Percentiles rank a stretch among this genome's conserved stretches.
phyloP scores from a whole-genome alignment of 2,888 invertebrate genomes.

The Volucella inflata region DNA sequence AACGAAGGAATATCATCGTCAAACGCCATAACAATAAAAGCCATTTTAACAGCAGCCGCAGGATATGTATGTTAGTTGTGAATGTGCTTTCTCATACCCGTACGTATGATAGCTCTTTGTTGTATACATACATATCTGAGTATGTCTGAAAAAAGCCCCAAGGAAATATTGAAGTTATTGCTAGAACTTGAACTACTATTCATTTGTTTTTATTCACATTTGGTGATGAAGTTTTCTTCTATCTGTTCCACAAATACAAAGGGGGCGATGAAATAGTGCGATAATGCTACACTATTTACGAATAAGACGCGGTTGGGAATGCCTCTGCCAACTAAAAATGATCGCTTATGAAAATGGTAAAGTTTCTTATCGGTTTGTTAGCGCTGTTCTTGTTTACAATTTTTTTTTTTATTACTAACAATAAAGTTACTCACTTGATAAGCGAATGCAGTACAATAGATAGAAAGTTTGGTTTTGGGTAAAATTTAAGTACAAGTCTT shows the following conservation, averaged over 20 bases:
- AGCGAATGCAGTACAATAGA: not conserved
- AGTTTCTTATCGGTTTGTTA: constrained; percentile 66
- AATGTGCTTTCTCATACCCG: constrained; percentile 36
- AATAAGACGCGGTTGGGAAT: constrained; percentile 21
- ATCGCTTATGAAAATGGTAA: constrained; percentile 73
- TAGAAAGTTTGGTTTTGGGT: not conserved
- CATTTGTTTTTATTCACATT: constrained; percentile 74
- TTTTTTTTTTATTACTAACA: constrained; percentile 61
- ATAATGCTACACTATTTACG: constrained; percentile 50
- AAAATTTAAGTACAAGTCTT: not conserved
- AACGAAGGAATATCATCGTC: constrained; percentile 74
- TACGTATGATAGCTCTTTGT: too few relatives aligned
- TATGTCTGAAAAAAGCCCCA: constrained; percentile 49
- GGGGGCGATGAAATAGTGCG: constrained; percentile 67
- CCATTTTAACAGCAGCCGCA: constrained; percentile 74
- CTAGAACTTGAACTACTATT: constrained; percentile 63
- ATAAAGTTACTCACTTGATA: constrained; percentile 56
- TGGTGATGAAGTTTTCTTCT: constrained; percentile 58
- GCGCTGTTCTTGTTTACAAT: constrained; percentile 44
- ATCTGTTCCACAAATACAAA: constrained; percentile 51
- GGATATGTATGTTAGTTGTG: constrained; percentile 29
- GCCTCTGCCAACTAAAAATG: constrained; percentile 46
- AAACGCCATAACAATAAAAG: constrained; percentile 77
- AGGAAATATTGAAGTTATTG: constrained; percentile 74
- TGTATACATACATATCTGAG: too few relatives aligned